Conservation (phyloP, 2,113 vertebrate species). For the Rissa tridactyla region DNA sequence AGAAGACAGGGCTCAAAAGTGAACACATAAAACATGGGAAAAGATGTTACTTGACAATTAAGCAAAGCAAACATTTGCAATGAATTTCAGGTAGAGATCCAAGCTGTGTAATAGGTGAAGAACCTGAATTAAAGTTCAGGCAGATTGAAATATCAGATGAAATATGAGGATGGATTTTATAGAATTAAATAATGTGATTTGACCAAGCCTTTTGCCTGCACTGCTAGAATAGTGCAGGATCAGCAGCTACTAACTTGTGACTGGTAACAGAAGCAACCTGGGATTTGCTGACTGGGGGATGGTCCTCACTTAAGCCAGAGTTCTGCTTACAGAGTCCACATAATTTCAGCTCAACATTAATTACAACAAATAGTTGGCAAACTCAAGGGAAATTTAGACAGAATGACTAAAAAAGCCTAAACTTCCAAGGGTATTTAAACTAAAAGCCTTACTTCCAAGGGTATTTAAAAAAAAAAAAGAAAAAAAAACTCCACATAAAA, state of each 20-base stretch:
- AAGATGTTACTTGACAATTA: not conserved
- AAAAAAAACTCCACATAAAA: rapidly evolving
- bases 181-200: not conserved
- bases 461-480: not conserved
- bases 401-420: not conserved
- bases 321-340: not conserved
- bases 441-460: not conserved
- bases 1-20: not conserved
- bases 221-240: not conserved
- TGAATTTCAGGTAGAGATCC: not conserved
- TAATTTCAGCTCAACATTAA: not conserved
- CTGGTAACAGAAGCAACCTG: not conserved
- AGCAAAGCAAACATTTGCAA: not conserved
- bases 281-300: not conserved
- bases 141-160: not conserved
- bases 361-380: not conserved
- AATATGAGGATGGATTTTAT: not conserved
- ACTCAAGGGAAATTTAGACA: not conserved
- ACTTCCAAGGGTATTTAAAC: not conserved
- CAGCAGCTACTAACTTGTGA: not conserved
- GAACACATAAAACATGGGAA: not conserved
- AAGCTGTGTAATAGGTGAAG: not conserved
- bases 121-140: not conserved
- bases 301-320: not conserved
- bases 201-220: not conserved